phyloP scores from a whole-genome alignment of 2,888 invertebrate species.

The Cephus runcator region DNA sequence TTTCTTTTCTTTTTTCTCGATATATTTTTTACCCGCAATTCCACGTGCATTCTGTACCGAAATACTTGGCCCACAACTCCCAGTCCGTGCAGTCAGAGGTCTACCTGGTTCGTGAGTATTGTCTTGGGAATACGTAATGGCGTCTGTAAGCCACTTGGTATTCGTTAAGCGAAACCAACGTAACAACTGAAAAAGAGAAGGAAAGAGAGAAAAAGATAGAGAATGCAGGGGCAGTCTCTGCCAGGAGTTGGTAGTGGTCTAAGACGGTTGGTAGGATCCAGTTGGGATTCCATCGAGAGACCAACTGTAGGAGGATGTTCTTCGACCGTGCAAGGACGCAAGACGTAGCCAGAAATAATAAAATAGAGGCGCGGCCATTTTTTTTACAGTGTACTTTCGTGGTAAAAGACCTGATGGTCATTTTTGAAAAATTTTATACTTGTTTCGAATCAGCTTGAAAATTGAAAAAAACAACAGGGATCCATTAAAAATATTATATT shows the following conservation, averaged over 20 bases:
- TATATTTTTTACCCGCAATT: neutral
- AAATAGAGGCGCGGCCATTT: neutral
- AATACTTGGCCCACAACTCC: neutral
- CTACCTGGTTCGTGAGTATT: neutral
- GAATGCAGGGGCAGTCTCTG: neutral
- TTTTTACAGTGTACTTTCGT: neutral
- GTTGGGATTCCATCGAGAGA: neutral
- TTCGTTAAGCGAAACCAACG: neutral
- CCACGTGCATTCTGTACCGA: neutral
- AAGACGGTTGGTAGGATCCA: neutral
- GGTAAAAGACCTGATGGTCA: no score
- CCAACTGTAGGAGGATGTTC: neutral
- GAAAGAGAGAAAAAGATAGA: neutral
- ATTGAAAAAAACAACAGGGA: no score
- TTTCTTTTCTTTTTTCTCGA: no score
- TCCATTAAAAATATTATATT: no score
- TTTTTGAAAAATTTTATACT: no score
- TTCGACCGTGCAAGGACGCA: neutral
- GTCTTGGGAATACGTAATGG: neutral
- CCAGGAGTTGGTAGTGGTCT: neutral
- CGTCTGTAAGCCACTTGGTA: neutral
- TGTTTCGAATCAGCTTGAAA: no score
- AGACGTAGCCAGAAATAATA: neutral
- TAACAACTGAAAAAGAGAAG: neutral
- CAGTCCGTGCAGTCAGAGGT: neutral